Evolutionary conservation across 2,888 invertebrate species (phyloP).

Genomic region (Cyrtodaria siliqua): DNA sequence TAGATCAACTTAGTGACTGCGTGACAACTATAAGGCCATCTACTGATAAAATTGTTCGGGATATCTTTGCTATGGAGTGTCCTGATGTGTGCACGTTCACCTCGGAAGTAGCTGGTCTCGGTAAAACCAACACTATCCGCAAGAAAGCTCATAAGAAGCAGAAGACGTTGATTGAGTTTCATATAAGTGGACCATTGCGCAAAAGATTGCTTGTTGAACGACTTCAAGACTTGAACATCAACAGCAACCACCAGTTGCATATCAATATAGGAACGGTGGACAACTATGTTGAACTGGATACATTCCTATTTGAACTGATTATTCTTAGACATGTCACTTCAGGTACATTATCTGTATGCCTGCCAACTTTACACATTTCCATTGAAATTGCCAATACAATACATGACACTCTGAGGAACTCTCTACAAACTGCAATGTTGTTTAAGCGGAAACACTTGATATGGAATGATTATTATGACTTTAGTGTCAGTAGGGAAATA

Average conservation of each 20-base stretch:
- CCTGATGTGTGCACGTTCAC: constrained; percentile 43
- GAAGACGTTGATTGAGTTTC: constrained; percentile 31
- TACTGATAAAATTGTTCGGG: constrained; percentile 8
- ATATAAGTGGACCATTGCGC: constrained; percentile 57
- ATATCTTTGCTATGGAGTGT: constrained; percentile 16
- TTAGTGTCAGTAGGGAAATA: constrained; percentile 45
- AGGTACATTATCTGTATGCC: constrained; percentile 18
- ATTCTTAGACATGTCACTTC: constrained; percentile 32
- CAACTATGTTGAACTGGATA: constrained; percentile 47
- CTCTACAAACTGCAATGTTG: constrained; percentile 38
- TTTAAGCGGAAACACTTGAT: constrained; percentile 35
- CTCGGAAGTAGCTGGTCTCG: constrained; percentile 57
- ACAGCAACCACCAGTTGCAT: constrained; percentile 39
- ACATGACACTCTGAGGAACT: constrained; percentile 40
- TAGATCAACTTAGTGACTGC: constrained; percentile 44
- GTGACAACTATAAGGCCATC: constrained; percentile 12
- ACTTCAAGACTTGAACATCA: constrained; percentile 24
- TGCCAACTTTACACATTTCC: constrained; percentile 38
- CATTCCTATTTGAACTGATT: constrained; percentile 58
- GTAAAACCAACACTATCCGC: constrained; percentile 51
- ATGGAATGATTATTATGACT: constrained; percentile 48
- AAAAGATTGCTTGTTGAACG: constrained; percentile 28
- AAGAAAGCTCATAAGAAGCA: constrained; percentile 19
- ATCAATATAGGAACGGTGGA: constrained; percentile 51
- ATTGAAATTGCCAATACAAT: constrained; percentile 63